Base-by-base conservation (phyloP, 2,888 invertebrate species). In the Bellardia bayeri region DNA sequence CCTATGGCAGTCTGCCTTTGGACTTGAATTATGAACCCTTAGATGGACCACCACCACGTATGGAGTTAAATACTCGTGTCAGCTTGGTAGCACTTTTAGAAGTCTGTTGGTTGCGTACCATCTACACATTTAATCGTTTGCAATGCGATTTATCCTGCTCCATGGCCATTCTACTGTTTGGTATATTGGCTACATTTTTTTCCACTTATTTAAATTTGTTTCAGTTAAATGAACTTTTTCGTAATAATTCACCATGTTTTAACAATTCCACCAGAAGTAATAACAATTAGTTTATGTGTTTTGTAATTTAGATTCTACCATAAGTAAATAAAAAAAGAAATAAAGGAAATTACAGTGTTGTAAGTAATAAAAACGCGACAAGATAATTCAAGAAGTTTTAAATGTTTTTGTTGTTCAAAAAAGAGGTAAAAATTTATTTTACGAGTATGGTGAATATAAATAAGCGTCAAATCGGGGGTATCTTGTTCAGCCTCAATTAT, bases 191-290 rank as follows among this genome's bases (percentile, higher is more conserved):
- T 4, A 97, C 97, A 0, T 90, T 95, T 2, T 94, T 95, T 0
- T 95, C 97, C 0, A 96, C 96, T 0, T 97, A 96, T 90, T 95
- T 96, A 4, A 97, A 97, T 93, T 94, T 97, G 91, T 94, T 94
- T 14, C 95, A 96, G 91, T 95, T 96, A 0, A 94, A 96, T 14
- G 94, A 94, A 64, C 96, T 95, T 66, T 95, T 96, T 0, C 94
- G 94, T 56, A 97, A 96, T 89, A 95, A 96, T 61, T 96, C 96
- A 40, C 96, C 97, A 2, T 97, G 97, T 93, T 94, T 97, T 89
- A 92, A 95, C 51, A 97, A 97, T 89, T 51, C 90, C 9, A 91
- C 90, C 30, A 88, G 40, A 75, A 71, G 49, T 58, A 89, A 63
- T 16, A 64, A 42, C 4, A 80, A 72, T 87, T 79, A 82, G 16